Conservation (phyloP, 2,113 vertebrate species). For the Crypturellus undulatus region DNA sequence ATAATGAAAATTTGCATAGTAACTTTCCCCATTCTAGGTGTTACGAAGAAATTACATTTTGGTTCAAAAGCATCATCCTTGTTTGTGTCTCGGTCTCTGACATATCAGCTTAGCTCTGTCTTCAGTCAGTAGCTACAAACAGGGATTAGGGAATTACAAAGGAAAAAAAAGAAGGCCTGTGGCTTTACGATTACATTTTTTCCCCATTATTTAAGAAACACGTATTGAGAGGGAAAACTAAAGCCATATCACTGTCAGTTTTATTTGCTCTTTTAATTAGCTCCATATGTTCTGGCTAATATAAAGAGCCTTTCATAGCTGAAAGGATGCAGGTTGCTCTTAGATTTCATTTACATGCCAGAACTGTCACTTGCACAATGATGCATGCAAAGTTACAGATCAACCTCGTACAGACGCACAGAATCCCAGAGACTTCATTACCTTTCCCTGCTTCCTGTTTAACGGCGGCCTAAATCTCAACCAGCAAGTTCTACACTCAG, state of each 20-base stretch:
- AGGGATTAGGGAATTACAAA: neutral
- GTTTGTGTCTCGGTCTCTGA: neutral
- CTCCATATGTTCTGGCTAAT: neutral
- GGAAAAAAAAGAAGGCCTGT: neutral
- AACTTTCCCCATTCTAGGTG: neutral
- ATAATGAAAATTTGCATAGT: neutral
- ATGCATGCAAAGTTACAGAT: neutral
- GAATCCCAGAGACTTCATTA: neutral
- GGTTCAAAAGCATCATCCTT: neutral
- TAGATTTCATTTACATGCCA: neutral
- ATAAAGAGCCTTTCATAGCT: neutral
- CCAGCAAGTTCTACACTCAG: slow-evolving; percentile 13
- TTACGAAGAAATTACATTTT: neutral
- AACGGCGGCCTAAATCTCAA: neutral
- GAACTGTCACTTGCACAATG: neutral
- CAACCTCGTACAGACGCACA: neutral
- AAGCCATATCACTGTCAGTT: neutral
- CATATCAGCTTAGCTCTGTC: neutral
- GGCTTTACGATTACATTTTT: slow-evolving; percentile 1
- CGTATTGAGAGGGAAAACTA: neutral
- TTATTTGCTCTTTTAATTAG: slow-evolving; percentile 33
- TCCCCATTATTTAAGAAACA: slow-evolving; percentile 29
- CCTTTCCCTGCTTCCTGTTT: neutral
- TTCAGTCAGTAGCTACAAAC: slow-evolving; percentile 1
- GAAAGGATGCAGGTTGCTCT: slow-evolving; percentile 8